phyloP scores from a whole-genome alignment of 2,113 vertebrate species.

The Nyctereutes procyonoides region DNA sequence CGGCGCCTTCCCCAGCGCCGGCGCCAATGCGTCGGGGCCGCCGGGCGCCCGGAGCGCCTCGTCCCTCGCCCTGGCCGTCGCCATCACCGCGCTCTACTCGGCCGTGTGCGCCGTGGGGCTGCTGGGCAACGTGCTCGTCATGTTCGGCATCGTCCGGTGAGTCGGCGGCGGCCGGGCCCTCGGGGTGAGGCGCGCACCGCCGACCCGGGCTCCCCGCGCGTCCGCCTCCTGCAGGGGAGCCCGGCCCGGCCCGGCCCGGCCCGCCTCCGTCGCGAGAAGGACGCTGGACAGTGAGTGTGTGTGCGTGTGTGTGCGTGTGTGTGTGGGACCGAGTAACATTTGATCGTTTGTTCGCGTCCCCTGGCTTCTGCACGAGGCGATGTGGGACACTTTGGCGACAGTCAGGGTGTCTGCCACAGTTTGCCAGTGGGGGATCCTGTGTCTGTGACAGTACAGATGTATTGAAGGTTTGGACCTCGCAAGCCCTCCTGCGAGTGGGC shows the following conservation, averaged over 20 bases:
- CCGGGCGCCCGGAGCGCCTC: slow-evolving; percentile 83
- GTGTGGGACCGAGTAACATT: not conserved
- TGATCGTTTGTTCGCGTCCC: not conserved
- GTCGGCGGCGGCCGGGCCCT: slow-evolving; percentile 42
- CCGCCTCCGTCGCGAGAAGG: not conserved
- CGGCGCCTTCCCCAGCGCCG: slow-evolving; percentile 72
- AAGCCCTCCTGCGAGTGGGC: not conserved
- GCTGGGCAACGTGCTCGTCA: slow-evolving; percentile 95
- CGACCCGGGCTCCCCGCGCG: not conserved
- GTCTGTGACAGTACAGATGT: not conserved
- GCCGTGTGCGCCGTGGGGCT: slow-evolving; percentile 96
- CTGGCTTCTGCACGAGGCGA: not conserved
- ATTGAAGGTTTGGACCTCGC: not conserved
- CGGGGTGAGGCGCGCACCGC: not conserved
- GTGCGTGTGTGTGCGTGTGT: not conserved
- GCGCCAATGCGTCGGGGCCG: slow-evolving; percentile 82
- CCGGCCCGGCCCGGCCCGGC: rapidly evolving
- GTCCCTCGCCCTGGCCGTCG: slow-evolving; percentile 91
- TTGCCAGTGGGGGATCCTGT: not conserved
- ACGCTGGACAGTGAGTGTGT: not conserved
- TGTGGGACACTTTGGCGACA: slow-evolving; percentile 37
- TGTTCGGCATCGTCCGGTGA: slow-evolving; percentile 98
- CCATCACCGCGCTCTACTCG: slow-evolving; percentile 95
- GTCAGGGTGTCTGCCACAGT: slow-evolving; percentile 34
- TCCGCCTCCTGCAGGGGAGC: not conserved